Conservation (phyloP, 2,113 vertebrate genomes). For the Toxotes chatareus region DNA sequence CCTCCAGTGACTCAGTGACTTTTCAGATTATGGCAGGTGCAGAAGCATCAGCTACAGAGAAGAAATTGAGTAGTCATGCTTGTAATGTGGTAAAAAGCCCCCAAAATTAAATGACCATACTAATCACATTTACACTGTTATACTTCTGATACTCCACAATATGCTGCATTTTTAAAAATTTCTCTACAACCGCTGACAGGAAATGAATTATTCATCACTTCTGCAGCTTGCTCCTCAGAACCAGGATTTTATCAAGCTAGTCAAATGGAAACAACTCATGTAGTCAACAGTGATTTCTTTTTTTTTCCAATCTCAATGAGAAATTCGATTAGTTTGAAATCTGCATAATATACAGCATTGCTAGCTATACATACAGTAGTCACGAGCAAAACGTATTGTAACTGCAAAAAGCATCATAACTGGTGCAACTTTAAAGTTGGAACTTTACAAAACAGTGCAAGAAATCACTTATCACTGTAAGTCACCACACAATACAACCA, state of each 20-base stretch:
- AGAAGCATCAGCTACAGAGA: conserved; percentile 15
- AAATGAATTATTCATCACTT: conserved; percentile 42
- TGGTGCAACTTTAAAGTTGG: neutral
- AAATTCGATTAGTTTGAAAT: conserved; percentile 8
- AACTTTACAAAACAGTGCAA: neutral
- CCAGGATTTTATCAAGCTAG: conserved; percentile 28
- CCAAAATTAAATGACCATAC: conserved; percentile 30
- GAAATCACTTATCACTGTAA: no score
- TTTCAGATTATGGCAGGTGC: conserved; percentile 34
- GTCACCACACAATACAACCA: neutral
- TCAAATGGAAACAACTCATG: conserved; percentile 35
- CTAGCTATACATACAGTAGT: neutral
- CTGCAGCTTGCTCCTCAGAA: conserved; percentile 20
- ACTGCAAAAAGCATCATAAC: neutral
- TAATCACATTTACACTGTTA: conserved; percentile 41
- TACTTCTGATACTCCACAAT: neutral
- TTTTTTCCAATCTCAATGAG: neutral
- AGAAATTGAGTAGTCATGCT: conserved; percentile 16
- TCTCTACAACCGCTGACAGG: neutral
- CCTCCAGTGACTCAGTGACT: conserved; percentile 46
- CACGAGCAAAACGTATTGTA: neutral
- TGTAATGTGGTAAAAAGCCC: conserved; percentile 24
- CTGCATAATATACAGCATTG: neutral
- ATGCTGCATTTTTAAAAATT: neutral
- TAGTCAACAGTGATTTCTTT: conserved; percentile 13